phyloP scores from a whole-genome alignment of 2,113 vertebrate genomes.

The Calyptommatus sinebrachiatus region DNA sequence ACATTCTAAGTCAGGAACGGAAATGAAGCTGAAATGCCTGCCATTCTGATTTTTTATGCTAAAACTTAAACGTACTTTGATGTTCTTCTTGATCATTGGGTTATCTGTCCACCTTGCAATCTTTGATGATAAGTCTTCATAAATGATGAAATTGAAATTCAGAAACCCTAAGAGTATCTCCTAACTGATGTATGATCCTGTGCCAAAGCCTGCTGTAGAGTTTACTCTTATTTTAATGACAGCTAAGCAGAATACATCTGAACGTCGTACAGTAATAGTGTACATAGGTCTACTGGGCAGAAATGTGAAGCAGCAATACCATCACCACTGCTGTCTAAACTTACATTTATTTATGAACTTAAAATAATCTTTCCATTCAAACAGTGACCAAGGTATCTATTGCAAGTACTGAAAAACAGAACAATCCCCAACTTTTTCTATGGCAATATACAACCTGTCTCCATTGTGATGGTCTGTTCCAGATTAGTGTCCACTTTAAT shows the following conservation, averaged over 20 bases:
- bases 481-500: too few species aligned
- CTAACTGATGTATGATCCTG: background rate
- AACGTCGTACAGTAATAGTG: background rate
- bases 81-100: background rate
- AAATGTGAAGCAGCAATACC: background rate
- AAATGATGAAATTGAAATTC: background rate
- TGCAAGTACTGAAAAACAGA: too few species aligned
- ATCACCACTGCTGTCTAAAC: too few species aligned
- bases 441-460: too few species aligned
- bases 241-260: background rate
- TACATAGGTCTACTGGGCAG: background rate
- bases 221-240: too few species aligned
- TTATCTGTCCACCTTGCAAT: background rate
- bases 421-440: too few species aligned
- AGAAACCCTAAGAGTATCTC: background rate
- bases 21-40: background rate
- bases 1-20: conserved; percentile 3
- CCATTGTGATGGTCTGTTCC: too few species aligned
- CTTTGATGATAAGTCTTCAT: background rate
- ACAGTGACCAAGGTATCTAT: too few species aligned
- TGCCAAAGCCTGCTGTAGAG: background rate
- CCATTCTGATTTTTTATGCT: background rate
- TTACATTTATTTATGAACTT: too few species aligned
- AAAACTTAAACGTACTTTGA: background rate
- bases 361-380: too few species aligned